Evolutionary conservation across 2,113 vertebrate species (phyloP), one percentile per base, ranked within the genome.

Genomic region (Origma solitaria): DNA sequence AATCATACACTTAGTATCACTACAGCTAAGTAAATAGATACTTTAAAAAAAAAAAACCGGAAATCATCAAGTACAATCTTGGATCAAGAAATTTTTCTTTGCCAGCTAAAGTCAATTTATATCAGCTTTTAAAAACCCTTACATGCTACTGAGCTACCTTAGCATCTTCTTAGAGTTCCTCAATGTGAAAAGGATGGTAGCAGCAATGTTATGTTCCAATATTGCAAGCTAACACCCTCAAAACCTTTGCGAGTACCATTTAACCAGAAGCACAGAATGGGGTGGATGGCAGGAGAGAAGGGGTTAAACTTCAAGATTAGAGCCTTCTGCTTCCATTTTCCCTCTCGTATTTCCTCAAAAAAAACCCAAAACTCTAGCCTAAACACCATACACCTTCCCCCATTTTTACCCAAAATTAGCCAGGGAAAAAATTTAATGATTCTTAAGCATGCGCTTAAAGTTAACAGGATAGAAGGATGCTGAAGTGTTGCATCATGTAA

Each of bases 291-390:
- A 77, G 58, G 7, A 77, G 86, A 81, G 40, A 93, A 86, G 31
- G 13, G 22, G 58, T 81, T 83, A 90, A 90, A 64, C 28, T 75
- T 83, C 58, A 78, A 51, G 37, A 70, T 47, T 51, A 73, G 60
- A 62, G 30, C 10, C 19, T 91, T 51, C 60, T 5, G 11, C 31
- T 90, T 82, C 54, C 71, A 11, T 58, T 90, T 88, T 92, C 92
- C 82, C 76, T 86, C 24, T 62, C 56, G 19, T 40, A 90, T 60
- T 92, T 91, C 54, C 71, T 83, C 51, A 86, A 56, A 90, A 31
- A 42, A 56, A 90, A 28, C 38, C 38, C 13, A 78, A 62, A 95
- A 54, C 0, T 86, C 37, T 47, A 94, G 15, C 56, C 21, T 50
- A 57, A 87, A 50, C 10, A 47, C 3, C 30, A 76, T 27, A 20